Evolutionary conservation across 2,797 vertebrate species (phyloP), one percentile per base, ranked within the genome.

Genomic region (Cossypha caffra): DNA sequence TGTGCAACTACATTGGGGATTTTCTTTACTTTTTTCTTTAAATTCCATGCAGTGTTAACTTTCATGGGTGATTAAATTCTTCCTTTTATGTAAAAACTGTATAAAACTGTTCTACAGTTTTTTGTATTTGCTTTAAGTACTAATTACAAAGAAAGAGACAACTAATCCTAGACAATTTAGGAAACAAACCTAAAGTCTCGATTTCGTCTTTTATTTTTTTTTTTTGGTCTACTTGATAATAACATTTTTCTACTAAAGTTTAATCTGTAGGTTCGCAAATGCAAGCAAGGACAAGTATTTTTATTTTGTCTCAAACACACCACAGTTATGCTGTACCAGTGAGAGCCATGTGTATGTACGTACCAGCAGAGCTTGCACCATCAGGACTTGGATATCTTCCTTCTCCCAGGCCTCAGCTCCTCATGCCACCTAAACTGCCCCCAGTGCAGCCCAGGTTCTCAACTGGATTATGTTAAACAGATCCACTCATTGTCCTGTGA

Each of bases 281-380:
- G 0, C 26, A 59, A 73, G 51, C 55, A 68, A 68, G 9, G 3
- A 29, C 1, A 10, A 76, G 9, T 10, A 33, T 42, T 68, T 91
- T 64, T 64, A 61, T 74, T 80, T 37, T 8, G 0, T 58, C 4
- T 1, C 45, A 76, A 93, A 76, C 26, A 28, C 52, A 11, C 4
- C n/a, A 55, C 0, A 2, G 16, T 20, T 55, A 31, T 29, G 37
- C 19, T 47, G 16, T 24, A 48, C 26, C n/a, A 45, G 40, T 0
- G 0, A 55, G 16, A 74, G 6, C 10, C 19, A 2, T 1, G 11
- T 2, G 1, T 23, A 10, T 1, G 0, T 15, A 13, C 4, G 42
- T 42, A 20, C 6, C 26, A 75, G 42, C 0, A 1, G n/a, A 62
- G 13, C 11, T 40, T 73, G 18, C 33, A 48, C 14, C 40, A 63